Base-by-base conservation (phyloP, 2,113 vertebrate genomes). In the Uria lomvia region DNA sequence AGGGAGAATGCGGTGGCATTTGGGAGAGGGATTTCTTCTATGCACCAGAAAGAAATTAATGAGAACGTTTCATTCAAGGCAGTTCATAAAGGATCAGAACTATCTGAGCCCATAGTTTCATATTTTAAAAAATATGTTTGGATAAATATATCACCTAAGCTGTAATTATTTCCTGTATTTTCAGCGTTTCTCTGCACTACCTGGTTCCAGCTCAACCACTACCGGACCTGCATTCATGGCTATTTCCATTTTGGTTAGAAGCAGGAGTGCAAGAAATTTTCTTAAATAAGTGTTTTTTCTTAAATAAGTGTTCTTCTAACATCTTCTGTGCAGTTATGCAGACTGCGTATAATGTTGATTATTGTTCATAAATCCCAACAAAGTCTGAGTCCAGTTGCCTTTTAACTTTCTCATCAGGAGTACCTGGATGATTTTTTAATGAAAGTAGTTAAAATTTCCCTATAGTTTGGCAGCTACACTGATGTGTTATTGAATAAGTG, bases 401-500 rank as follows among this genome's bases (percentile, higher is more conserved):
- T 85, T 20, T 9, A 63, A 38, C 12, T 76, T 85, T 62, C 65
- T 77, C 74, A 62, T 40, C 32, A 43, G 52, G 55, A 59, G 7
- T 40, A 86, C 56, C 83, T 85, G 53, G 71, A 36, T 29, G 53
- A 55, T 40, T 90, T 96, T 96, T 97, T 92, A 67, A 85, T 32
- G 36, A 62, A 74, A 82, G 34, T 42, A 83, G 45, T 83, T 86
- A 82, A 86, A 94, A 72, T 76, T 87, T 93, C 21, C 36, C 60
- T 43, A 6, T 56, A 43, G 38, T 91, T 97, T 94, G 67, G 50
- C 60, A 94, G 77, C 74, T 91, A 92, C 93, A 43, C 58, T 52
- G 79, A 50, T 82, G 29, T 56, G 50, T 91, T 94, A 45, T 92
- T 83, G 36, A 87, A 21, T 82, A 70, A 79, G 30, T 92, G 91